phyloP scores from a whole-genome alignment of 1,140 invertebrate species.

The Drosophila pseudoobscura region DNA sequence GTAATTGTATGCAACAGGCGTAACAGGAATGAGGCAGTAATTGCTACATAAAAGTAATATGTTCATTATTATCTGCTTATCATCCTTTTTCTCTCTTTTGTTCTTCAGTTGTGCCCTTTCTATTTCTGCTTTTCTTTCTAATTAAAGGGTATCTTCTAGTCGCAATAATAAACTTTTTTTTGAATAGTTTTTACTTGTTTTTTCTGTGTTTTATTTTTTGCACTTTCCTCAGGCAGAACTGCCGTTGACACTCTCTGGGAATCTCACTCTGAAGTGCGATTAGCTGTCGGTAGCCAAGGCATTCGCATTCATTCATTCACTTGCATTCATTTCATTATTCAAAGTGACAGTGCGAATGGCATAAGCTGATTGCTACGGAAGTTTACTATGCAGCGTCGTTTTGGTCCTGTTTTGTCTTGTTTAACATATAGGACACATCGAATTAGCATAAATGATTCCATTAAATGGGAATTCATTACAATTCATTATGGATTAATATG shows the following conservation, averaged over 20 bases:
- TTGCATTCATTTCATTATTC: conserved; percentile 66
- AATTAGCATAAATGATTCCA: conserved; percentile 25
- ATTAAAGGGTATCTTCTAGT: no score
- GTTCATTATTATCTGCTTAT: no score
- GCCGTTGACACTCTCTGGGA: conserved; percentile 58
- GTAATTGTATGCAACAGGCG: no score
- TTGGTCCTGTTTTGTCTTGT: background rate
- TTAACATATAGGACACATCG: conserved; percentile 5
- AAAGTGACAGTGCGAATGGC: conserved; percentile 29
- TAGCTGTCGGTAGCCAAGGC: conserved; percentile 42
- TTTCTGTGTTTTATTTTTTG: conserved; percentile 15
- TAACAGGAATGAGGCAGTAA: no score
- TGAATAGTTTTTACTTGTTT: conserved; percentile 10
- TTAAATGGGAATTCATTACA: conserved; percentile 16
- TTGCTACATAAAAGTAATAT: no score
- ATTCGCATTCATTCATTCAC: conserved; percentile 14
- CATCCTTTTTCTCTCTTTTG: no score
- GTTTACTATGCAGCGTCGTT: background rate
- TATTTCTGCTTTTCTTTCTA: no score
- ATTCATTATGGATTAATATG: no score
- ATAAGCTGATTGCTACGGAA: conserved; percentile 43
- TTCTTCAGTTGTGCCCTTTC: no score
- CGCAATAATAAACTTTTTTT: no score
- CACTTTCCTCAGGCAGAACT: conserved; percentile 24
- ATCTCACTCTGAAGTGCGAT: conserved; percentile 41